Evolutionary conservation across 2,113 vertebrate genomes (phyloP).

Genomic region (Chelonoidis abingdonii): DNA sequence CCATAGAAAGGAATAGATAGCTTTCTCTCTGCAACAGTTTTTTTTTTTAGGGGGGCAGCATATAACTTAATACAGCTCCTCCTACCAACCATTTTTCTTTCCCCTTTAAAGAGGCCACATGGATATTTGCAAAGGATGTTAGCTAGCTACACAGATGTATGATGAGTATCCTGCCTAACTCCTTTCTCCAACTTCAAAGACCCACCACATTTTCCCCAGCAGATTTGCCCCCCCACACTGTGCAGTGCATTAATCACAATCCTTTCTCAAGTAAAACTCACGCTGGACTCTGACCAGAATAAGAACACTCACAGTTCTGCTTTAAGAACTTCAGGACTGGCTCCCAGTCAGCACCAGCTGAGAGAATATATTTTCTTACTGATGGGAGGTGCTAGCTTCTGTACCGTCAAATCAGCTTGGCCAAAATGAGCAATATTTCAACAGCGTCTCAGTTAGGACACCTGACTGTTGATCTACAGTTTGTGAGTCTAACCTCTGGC

Average conservation of each 20-base stretch:
- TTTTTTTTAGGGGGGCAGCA: background rate
- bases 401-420: too few species aligned
- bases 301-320: background rate
- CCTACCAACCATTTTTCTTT: background rate
- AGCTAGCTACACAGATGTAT: background rate
- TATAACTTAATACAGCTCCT: background rate
- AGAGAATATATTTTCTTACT: background rate
- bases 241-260: background rate
- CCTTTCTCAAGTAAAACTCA: background rate
- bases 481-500: too few species aligned
- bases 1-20: background rate
- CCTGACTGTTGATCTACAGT: too few species aligned
- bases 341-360: background rate
- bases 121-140: background rate
- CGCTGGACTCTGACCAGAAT: background rate
- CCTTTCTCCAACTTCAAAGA: background rate
- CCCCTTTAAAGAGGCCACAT: background rate
- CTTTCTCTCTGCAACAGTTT: background rate
- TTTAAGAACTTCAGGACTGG: background rate
- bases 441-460: too few species aligned
- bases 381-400: background rate
- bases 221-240: background rate
- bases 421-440: too few species aligned
- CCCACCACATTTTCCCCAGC: too few species aligned
- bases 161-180: background rate